Evolutionary conservation across 2,797 vertebrate genomes (phyloP).

Genomic region (Scarus forsteni): DNA sequence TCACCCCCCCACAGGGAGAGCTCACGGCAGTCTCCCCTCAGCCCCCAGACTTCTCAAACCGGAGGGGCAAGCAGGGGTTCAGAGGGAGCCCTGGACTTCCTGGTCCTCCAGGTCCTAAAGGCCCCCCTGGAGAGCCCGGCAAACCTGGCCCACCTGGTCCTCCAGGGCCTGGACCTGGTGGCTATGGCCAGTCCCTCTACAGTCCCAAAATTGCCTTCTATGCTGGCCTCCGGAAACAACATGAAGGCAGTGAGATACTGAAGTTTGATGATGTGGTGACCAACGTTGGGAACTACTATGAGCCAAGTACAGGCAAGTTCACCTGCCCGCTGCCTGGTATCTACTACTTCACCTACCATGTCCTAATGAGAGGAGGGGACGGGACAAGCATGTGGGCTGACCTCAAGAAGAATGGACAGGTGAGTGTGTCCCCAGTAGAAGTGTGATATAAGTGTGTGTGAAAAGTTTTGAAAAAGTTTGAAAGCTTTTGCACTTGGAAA

Average conservation of each 20-base stretch:
- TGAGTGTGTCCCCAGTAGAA: constrained; percentile 66
- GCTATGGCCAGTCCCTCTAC: constrained; percentile 88
- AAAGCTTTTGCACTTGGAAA: background rate
- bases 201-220: constrained; percentile 94
- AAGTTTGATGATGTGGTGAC: constrained; percentile 95
- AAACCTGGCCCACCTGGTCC: constrained; percentile 89
- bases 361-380: constrained; percentile 91
- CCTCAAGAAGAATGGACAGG: constrained; percentile 93
- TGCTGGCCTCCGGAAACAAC: constrained; percentile 89
- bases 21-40: constrained; percentile 82
- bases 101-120: constrained; percentile 88
- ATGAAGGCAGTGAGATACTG: constrained; percentile 91
- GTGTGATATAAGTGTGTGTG: background rate
- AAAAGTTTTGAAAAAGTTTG: background rate
- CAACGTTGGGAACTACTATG: constrained; percentile 94
- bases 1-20: constrained; percentile 85
- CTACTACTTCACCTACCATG: constrained; percentile 95
- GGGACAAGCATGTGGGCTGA: constrained; percentile 94
- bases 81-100: constrained; percentile 88
- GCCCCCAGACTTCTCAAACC: constrained; percentile 85
- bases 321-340: constrained; percentile 92
- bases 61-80: constrained; percentile 87
- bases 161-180: constrained; percentile 86
- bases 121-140: constrained; percentile 88
- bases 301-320: constrained; percentile 93